Evolutionary conservation across 2,113 vertebrate genomes (phyloP).

Genomic region (Saguinus imperator): DNA sequence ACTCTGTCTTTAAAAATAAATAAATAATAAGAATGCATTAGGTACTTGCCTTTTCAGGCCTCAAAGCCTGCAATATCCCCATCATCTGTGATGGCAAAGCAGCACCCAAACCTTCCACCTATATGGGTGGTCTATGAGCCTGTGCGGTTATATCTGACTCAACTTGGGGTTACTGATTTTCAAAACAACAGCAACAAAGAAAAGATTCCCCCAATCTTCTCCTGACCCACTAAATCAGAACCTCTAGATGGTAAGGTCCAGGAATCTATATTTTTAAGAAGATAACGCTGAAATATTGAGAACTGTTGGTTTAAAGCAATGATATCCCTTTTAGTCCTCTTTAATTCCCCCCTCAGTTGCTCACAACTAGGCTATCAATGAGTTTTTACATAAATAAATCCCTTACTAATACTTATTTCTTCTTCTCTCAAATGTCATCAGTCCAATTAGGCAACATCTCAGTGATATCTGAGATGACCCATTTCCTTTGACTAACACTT

Average conservation of each 20-base stretch:
- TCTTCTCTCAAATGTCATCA: background rate
- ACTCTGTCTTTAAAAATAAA: background rate
- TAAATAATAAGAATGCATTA: background rate
- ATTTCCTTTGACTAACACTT: background rate
- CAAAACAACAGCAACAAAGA: background rate
- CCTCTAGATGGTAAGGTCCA: background rate
- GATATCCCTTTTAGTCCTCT: background rate
- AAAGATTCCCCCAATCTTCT: background rate
- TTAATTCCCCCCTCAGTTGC: background rate
- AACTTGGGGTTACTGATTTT: background rate
- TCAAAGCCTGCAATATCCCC: background rate
- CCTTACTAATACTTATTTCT: background rate
- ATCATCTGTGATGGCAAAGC: background rate
- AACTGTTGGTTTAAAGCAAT: background rate
- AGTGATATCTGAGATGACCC: background rate
- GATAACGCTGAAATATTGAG: background rate
- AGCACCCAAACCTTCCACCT: background rate
- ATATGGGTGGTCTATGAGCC: background rate
- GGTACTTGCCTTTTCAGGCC: background rate
- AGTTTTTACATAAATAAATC: background rate
- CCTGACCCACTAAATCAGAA: background rate
- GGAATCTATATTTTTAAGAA: background rate
- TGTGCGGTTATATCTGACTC: background rate
- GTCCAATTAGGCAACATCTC: background rate
- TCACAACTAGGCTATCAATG: background rate